These are phyloP conservation scores for Phoxinus phoxinus DNA, from an alignment of 2,113 vertebrate genomes.

Conservation along the genomic window DNA sequence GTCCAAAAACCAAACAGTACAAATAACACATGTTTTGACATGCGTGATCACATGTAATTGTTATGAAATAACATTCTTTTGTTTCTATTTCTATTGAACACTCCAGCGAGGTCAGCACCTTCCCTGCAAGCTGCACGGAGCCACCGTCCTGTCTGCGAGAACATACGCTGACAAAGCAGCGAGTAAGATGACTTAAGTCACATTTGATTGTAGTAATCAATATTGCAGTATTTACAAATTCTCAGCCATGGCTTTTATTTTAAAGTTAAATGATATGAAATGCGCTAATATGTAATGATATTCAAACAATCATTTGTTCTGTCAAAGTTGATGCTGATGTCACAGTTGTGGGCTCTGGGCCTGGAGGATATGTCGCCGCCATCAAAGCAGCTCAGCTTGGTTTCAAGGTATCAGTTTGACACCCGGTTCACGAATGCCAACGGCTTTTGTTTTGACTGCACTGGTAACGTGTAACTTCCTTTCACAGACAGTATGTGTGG, in stretches of 20 bases:
- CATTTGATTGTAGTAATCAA: not conserved
- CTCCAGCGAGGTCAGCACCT: conserved; percentile 81
- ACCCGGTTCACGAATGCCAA: not conserved
- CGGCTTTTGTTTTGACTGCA: not conserved
- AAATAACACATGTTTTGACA: no score
- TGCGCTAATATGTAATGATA: not conserved
- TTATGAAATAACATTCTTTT: no score
- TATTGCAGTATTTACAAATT: not conserved
- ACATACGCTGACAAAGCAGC: conserved; percentile 87
- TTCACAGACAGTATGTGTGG: conserved; percentile 91
- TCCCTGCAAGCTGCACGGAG: conserved; percentile 82
- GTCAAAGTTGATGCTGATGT: conserved; percentile 91
- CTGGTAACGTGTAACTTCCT: not conserved
- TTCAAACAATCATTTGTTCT: not conserved
- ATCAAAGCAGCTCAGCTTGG: conserved; percentile 98
- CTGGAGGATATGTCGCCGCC: conserved; percentile 96
- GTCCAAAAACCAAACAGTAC: no score
- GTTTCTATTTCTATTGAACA: not conserved
- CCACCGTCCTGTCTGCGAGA: conserved; percentile 78
- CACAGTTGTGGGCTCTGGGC: conserved; percentile 95
- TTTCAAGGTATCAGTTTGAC: conserved; percentile 84
- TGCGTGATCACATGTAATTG: no score
- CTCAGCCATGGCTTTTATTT: not conserved
- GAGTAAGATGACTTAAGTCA: conserved; percentile 71
- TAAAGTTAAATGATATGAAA: not conserved